Conservation (phyloP, 2,888 invertebrate species). For the Hirudinaria manillensis region DNA sequence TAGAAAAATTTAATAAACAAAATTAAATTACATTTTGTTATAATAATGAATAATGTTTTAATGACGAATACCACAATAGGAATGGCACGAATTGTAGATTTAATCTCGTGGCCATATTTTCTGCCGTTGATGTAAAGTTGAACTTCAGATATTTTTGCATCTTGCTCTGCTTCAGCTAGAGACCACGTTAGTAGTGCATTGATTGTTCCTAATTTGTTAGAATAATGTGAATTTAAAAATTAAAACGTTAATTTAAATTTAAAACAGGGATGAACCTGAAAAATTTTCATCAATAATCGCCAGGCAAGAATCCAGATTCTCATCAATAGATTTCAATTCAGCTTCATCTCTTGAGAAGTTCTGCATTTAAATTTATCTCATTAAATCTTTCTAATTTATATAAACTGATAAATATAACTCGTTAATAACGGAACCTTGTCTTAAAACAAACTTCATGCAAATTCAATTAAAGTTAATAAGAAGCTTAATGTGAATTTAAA, state of each 20-base stretch:
- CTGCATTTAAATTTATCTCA: no score
- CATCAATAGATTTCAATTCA: not conserved
- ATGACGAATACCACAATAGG: not conserved
- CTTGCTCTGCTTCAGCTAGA: not conserved
- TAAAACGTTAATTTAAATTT: not conserved
- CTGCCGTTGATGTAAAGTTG: not conserved
- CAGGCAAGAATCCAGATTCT: constrained; percentile 1
- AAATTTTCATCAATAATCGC: constrained; percentile 1
- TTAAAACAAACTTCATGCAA: not conserved
- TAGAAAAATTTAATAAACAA: not conserved
- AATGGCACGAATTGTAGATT: not conserved
- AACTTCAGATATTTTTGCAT: not conserved
- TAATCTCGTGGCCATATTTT: not conserved
- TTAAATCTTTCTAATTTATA: no score
- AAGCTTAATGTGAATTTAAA: no score
- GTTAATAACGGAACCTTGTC: no score
- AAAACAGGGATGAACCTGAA: not conserved
- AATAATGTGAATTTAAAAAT: not conserved
- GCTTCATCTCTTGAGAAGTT: not conserved
- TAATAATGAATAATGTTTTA: no score
- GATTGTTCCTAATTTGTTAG: no score
- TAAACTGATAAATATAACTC: no score
- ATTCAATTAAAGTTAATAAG: no score
- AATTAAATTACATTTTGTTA: no score
- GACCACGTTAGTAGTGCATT: not conserved